These are phyloP conservation scores for Aethes cnicana DNA, from an alignment of 2,888 invertebrate species.

Conservation along the genomic window DNA sequence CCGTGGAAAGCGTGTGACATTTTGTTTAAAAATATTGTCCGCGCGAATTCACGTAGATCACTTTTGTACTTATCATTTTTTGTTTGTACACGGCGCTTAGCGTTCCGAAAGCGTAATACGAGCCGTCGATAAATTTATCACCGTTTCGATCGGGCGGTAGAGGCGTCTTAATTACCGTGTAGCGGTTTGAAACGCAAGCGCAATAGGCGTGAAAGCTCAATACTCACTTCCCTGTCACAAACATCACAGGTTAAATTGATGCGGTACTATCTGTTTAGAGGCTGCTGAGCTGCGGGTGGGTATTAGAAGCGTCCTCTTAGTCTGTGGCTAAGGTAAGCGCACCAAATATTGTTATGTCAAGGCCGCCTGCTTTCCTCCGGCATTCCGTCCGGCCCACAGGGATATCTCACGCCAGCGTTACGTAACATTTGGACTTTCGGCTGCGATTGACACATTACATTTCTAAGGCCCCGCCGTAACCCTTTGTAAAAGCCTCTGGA, in stretches of 20 bases:
- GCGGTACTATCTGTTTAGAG: slow-evolving; percentile 31
- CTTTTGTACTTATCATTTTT: slow-evolving; percentile 69
- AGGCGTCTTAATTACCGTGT: slow-evolving; percentile 64
- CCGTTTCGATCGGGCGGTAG: slow-evolving; percentile 40
- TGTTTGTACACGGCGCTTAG: not conserved
- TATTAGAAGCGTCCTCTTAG: slow-evolving; percentile 36
- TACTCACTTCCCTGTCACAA: slow-evolving; percentile 52
- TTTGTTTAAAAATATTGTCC: slow-evolving; percentile 83
- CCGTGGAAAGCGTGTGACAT: slow-evolving; percentile 82
- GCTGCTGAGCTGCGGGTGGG: slow-evolving; percentile 37
- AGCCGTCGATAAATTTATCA: slow-evolving; percentile 34
- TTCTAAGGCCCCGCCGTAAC: slow-evolving; percentile 18
- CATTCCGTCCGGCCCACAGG: slow-evolving; percentile 80
- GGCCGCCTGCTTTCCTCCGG: slow-evolving; percentile 78
- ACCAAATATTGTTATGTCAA: slow-evolving; percentile 79
- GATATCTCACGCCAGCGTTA: slow-evolving; percentile 76
- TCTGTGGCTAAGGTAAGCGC: slow-evolving; percentile 62
- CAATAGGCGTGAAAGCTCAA: slow-evolving; percentile 69
- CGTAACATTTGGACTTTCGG: slow-evolving; percentile 69
- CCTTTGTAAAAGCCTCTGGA: not conserved
- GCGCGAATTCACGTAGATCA: slow-evolving; percentile 79
- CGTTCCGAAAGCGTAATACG: slow-evolving; percentile 24
- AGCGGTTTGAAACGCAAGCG: slow-evolving; percentile 62
- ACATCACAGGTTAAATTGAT: slow-evolving; percentile 48
- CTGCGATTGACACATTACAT: slow-evolving; percentile 60